phyloP scores from a whole-genome alignment of 2,797 vertebrate genomes.

The Bradypodion ventrale region DNA sequence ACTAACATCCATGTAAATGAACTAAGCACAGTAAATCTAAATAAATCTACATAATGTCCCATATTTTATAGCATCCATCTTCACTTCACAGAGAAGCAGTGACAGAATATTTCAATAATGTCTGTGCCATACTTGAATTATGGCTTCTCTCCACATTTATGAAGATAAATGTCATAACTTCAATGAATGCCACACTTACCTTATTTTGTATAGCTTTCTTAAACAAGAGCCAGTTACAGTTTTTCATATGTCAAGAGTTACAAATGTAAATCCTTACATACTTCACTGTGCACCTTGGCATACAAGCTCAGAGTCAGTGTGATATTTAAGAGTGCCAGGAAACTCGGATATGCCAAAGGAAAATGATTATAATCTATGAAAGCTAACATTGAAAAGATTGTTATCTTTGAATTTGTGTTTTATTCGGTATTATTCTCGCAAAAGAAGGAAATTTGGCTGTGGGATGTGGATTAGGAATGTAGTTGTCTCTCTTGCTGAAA shows the following conservation, averaged over 20 bases:
- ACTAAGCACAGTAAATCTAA: slow-evolving; percentile 5
- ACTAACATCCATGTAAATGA: not conserved
- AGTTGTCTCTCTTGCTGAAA: not conserved
- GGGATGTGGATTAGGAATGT: not conserved
- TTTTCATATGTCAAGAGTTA: not conserved
- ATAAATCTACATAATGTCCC: not conserved
- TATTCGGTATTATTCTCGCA: not conserved
- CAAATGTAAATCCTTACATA: not conserved
- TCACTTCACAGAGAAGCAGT: slow-evolving; percentile 19
- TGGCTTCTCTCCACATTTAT: not conserved
- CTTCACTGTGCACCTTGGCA: not conserved
- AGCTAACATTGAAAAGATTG: not conserved
- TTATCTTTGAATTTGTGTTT: not conserved
- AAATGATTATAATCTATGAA: no score
- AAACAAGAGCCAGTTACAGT: not conserved
- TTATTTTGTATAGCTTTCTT: slow-evolving; percentile 21
- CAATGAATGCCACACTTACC: not conserved
- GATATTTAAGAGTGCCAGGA: not conserved
- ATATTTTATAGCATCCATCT: slow-evolving; percentile 25
- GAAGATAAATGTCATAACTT: slow-evolving; percentile 8
- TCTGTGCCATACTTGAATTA: not conserved
- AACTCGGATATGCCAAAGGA: no score
- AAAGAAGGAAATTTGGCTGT: not conserved
- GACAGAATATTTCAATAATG: slow-evolving; percentile 26
- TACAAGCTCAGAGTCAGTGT: not conserved